Base-by-base conservation (phyloP, 1,140 invertebrate species). In the Telenomus remus region DNA sequence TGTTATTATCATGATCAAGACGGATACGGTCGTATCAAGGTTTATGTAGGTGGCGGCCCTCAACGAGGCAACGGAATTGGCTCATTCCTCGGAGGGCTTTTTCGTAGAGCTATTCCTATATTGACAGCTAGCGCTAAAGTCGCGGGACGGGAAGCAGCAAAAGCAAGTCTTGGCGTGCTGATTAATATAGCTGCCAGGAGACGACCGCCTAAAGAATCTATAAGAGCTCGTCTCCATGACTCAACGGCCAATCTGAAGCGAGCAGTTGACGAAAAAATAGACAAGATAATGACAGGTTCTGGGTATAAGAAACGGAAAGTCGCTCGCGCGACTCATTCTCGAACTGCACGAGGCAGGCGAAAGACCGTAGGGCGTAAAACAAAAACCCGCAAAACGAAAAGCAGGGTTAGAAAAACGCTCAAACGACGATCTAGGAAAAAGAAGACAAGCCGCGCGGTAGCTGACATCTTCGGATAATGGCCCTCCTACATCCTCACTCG, bases 261-360 rank as follows among this genome's bases (percentile, higher is more conserved):
- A 12, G 74, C 76, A 74, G 78, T 74, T 0, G 43, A 53, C 4
- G 60, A 76, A 10, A 76, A 72, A 59, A 50, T 81, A 14, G 35
- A 49, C 5, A 57, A 39, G 37, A 14, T 78, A 16, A 76, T 78
- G 68, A 10, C 33, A 0, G 78, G 78, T 4, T 56, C 54, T 12
- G 70, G 71, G 19, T 78, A 80, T 80, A 78, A 80, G n/a, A 47
- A 16, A 27, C 19, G 19, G 6, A 27, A 27, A 27, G 19, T 27
- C 19, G 1, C 19, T 27, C 19, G 19, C 19, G 19, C 19, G 19
- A 6, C 19, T 27, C 19, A 27, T 27, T 27, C 19, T 1, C 19
- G 19, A 1, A 6, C 6, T 27, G 6, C 19, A 1, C 19, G 19
- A 6, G 1, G 1, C 1, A 27, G 6, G 19, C 19, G 19, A 27